Evolutionary conservation across 2,888 invertebrate genomes (phyloP).

Genomic region (Cataglyphis altisquamis): DNA sequence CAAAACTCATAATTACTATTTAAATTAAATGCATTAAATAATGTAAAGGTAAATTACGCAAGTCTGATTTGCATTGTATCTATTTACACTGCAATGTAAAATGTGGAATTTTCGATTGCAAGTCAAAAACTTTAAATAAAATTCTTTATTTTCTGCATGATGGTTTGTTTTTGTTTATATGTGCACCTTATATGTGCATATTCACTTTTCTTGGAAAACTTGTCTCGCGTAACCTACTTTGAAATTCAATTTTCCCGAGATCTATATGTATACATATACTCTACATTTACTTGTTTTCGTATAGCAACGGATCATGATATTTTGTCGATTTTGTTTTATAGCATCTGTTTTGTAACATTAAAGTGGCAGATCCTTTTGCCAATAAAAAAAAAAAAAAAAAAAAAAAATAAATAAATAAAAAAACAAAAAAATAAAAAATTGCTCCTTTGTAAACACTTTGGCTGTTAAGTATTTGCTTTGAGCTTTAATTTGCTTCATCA

Average conservation of each 20-base stretch:
- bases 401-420: not conserved
- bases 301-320: slow-evolving; percentile 27
- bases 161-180: slow-evolving; percentile 39
- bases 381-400: not conserved
- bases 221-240: slow-evolving; percentile 41
- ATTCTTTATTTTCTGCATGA: slow-evolving; percentile 34
- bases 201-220: slow-evolving; percentile 29
- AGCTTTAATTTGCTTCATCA: slow-evolving; percentile 36
- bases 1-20: not conserved
- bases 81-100: slow-evolving; percentile 6
- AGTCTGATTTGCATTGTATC: slow-evolving; percentile 1
- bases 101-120: slow-evolving; percentile 12
- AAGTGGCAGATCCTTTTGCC: not conserved
- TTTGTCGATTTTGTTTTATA: slow-evolving; percentile 16
- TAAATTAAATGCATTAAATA: slow-evolving; percentile 4
- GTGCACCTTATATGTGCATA: slow-evolving; percentile 13
- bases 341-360: slow-evolving; percentile 9
- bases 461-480: slow-evolving; percentile 30
- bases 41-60: not conserved
- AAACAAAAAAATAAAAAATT: not conserved
- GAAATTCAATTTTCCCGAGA: slow-evolving; percentile 54
- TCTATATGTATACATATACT: slow-evolving; percentile 29
- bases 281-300: slow-evolving; percentile 45
- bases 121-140: slow-evolving; percentile 8
- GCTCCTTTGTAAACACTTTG: slow-evolving; percentile 12